Conservation (phyloP, 2,888 invertebrate genomes). For the Polyommatus iphigenia region DNA sequence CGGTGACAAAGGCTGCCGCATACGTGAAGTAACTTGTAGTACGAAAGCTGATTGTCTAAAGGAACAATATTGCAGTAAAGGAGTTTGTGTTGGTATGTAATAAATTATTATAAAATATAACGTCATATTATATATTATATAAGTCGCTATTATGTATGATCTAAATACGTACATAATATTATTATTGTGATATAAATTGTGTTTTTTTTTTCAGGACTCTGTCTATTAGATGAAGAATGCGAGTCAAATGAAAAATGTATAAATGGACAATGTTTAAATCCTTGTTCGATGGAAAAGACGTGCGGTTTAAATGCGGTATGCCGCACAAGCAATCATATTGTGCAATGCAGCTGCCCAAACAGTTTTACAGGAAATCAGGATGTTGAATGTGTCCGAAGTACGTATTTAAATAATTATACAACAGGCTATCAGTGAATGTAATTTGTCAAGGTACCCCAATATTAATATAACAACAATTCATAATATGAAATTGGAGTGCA, state of each 20-base stretch:
- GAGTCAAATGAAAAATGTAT: constrained; percentile 88
- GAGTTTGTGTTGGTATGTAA: constrained; percentile 86
- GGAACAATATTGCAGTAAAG: constrained; percentile 90
- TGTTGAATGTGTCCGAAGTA: constrained; percentile 91
- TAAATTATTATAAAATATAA: constrained; percentile 16
- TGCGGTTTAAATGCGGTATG: constrained; percentile 94
- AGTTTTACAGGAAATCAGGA: constrained; percentile 92
- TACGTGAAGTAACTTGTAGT: constrained; percentile 86
- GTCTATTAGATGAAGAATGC: constrained; percentile 90
- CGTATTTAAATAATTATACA: constrained; percentile 51
- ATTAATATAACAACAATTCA: too few relatives aligned
- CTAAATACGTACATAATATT: too few relatives aligned
- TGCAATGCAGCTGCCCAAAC: constrained; percentile 90
- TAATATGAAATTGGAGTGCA: too few relatives aligned
- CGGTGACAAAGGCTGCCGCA: constrained; percentile 87
- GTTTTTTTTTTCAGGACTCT: constrained; percentile 81
- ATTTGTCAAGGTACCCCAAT: not conserved
- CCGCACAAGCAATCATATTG: constrained; percentile 84
- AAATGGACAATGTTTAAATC: constrained; percentile 90
- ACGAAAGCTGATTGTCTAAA: constrained; percentile 86
- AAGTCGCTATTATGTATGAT: too few relatives aligned
- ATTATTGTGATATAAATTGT: not conserved
- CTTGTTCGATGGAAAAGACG: constrained; percentile 86
- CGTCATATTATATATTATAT: not conserved
- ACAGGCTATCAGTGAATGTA: not conserved